A percentile compares a stretch with the other conserved stretches of the same genome.
Conservation (phyloP, 2,888 invertebrate species). For the Caenorhabditis sp. region DNA sequence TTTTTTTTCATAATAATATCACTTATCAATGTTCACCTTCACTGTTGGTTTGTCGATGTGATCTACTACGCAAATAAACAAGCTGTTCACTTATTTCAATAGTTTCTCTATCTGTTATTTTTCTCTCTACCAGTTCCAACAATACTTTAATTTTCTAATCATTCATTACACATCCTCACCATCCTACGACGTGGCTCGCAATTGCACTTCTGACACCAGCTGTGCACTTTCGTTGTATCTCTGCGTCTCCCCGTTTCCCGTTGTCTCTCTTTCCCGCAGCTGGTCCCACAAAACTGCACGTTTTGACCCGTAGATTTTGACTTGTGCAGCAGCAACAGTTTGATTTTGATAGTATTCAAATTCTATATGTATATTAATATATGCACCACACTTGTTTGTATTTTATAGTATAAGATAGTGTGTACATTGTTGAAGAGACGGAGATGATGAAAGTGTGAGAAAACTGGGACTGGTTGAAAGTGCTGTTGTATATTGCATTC, state of each 20-base stretch:
- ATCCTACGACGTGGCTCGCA: constrained; percentile 20
- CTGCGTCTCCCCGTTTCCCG: constrained; percentile 27
- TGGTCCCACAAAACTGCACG: constrained; percentile 55
- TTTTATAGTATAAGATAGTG: constrained; percentile 4
- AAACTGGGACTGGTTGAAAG: constrained; percentile 31
- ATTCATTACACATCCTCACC: constrained; percentile 30
- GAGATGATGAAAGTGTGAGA: constrained; percentile 31
- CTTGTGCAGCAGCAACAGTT: constrained; percentile 20
- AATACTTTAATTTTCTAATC: background rate
- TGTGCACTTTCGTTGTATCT: constrained; percentile 43
- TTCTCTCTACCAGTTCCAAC: constrained; percentile 9
- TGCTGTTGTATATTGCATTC: constrained; percentile 24
- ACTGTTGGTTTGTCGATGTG: constrained; percentile 47
- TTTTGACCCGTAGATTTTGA: constrained; percentile 24
- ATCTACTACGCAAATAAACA: constrained; percentile 39
- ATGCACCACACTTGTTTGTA: constrained; percentile 45
- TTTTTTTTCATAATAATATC: constrained; percentile 25
- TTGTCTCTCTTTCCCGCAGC: constrained; percentile 40
- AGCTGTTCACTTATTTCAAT: constrained; percentile 2
- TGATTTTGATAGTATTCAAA: constrained; percentile 36
- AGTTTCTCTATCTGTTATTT: background rate
- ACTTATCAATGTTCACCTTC: constrained; percentile 35
- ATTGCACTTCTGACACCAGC: constrained; percentile 43
- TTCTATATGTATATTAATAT: constrained; percentile 24
- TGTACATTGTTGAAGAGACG: constrained; percentile 37